These are phyloP conservation scores for Epizoanthus illoricatus DNA, from an alignment of 92 coral and sea anemone genomes.

Conservation along the genomic window DNA sequence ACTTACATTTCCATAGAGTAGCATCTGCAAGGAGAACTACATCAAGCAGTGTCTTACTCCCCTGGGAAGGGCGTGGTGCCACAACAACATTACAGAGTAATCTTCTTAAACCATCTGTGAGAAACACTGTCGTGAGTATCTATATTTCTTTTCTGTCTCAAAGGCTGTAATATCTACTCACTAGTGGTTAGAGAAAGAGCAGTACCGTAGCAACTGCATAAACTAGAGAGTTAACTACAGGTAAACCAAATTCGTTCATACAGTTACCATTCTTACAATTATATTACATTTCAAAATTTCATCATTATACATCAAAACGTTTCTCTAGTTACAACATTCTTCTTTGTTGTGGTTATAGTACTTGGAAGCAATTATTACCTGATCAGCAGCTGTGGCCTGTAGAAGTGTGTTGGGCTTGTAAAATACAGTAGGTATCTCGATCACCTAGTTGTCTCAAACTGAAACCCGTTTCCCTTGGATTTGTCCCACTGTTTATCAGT, in stretches of 20 bases:
- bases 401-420: too few species aligned
- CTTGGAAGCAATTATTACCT: too few species aligned
- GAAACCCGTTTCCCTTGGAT: too few species aligned
- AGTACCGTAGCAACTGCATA: too few species aligned
- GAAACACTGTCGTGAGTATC: background rate
- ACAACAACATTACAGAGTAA: constrained; percentile 71
- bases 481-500: too few species aligned
- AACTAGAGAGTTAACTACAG: background rate
- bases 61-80: constrained; percentile 33
- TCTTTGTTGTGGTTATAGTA: too few species aligned
- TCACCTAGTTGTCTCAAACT: too few species aligned
- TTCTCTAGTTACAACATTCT: too few species aligned
- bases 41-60: constrained; percentile 55
- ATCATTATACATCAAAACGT: background rate
- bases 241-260: background rate
- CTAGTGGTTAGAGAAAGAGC: background rate
- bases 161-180: background rate
- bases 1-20: constrained; percentile 86
- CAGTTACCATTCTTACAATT: background rate
- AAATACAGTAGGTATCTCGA: too few species aligned
- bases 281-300: background rate
- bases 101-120: constrained; percentile 80
- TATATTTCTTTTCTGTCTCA: background rate
- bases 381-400: too few species aligned
- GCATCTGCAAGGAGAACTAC: constrained; percentile 82